These are phyloP conservation scores for Diogma glabrata DNA, from an alignment of 2,888 invertebrate species.

Conservation along the genomic window DNA sequence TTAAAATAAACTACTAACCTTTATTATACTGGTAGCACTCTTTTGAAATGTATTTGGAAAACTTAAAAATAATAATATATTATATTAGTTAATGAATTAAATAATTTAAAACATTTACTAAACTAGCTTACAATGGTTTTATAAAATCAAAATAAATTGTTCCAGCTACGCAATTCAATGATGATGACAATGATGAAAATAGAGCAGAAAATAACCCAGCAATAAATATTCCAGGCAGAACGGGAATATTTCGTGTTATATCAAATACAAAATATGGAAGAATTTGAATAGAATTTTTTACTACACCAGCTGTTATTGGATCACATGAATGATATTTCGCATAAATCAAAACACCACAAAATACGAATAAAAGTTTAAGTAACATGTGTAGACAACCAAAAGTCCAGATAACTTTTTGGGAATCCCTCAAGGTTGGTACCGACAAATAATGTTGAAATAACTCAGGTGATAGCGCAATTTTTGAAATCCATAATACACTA, in stretches of 20 bases:
- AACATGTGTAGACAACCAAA: constrained; percentile 39
- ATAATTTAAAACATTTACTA: not conserved
- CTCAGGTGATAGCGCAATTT: constrained; percentile 45
- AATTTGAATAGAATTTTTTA: constrained; percentile 46
- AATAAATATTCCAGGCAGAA: constrained; percentile 62
- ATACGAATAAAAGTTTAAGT: constrained; percentile 44
- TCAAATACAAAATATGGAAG: constrained; percentile 63
- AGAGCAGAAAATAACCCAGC: constrained; percentile 65
- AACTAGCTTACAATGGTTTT: constrained; percentile 22
- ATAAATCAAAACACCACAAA: constrained; percentile 48
- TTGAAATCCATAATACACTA: constrained; percentile 39
- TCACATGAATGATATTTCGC: constrained; percentile 54
- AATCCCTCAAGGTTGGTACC: constrained; percentile 43
- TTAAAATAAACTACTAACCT: no score
- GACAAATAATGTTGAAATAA: constrained; percentile 48
- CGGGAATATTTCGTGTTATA: constrained; percentile 49
- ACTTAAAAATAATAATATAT: no score
- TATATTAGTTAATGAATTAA: no score
- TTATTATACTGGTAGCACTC: constrained; percentile 23
- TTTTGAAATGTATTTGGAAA: constrained; percentile 31
- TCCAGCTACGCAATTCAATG: constrained; percentile 49
- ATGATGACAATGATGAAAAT: constrained; percentile 52
- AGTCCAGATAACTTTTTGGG: constrained; percentile 24
- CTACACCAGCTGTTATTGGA: constrained; percentile 45
- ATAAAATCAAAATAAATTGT: constrained; percentile 55